Evolutionary conservation across 2,888 invertebrate genomes (phyloP), one percentile per base, ranked within the genome.

Genomic region (Thereva unica): DNA sequence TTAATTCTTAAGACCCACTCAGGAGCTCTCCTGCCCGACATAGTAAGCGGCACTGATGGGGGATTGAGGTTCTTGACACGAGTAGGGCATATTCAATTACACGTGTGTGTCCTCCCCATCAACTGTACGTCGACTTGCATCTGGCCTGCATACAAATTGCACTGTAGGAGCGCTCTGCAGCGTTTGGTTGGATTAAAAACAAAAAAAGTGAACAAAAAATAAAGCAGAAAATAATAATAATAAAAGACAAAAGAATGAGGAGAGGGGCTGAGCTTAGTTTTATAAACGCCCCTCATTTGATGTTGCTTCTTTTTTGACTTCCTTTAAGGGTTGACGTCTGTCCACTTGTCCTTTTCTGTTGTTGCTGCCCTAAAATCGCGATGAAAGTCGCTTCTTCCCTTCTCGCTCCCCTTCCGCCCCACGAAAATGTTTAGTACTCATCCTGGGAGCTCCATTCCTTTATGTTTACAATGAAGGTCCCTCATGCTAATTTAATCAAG

Each of bases 401-500:
- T 23, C 23, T 23, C 23, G 23, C 23, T 23, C 23, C 23, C 23
- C 23, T 23, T 23, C 23, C 23, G 1, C 23, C 1, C 23, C 23
- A 23, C 23, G 23, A 23, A 23, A 23, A 23, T 23, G 23, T 23
- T 23, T 41, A 35, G 9, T 40, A 4, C 34, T 23, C 37, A 59
- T 12, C 47, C 37, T 12, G 37, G 10, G 38, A 23, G 50, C 40
- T 40, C 61, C n/a, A 50, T 40, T 4, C 61, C 50, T 50, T 49
- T 50, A 50, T 61, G 37, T n/a, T 50, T 40, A 10, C 50, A 49
- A 61, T 61, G 50, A 61, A 61, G 61, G 50, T 34, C 50, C 49
- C 49, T 61, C 50, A 61, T 61, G 61, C 61, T 61, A 61, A 61
- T 61, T 61, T 61, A 61, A 61, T 61, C 50, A 61, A 61, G 34